A percentile compares a stretch with the other conserved stretches of the same genome.
Conservation (phyloP, 2,888 invertebrate genomes). For the Hyalella azteca region DNA sequence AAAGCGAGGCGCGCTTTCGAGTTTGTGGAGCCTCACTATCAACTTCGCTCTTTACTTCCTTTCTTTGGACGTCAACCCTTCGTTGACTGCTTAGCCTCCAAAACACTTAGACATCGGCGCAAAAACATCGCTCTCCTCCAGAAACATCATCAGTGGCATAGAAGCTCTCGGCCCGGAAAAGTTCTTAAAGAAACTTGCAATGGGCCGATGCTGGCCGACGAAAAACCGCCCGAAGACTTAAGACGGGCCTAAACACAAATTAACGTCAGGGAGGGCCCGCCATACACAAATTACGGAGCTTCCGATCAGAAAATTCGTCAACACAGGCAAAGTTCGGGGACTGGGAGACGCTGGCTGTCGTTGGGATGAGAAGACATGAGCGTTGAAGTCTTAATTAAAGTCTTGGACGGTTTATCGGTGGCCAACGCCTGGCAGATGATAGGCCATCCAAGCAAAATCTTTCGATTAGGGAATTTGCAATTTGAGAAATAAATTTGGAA, state of each 20-base stretch:
- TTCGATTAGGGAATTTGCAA: too few relatives aligned
- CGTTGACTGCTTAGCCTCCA: not conserved
- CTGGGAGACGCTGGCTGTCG: not conserved
- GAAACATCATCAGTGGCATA: slow-evolving; percentile 32
- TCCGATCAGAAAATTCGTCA: slow-evolving; percentile 29
- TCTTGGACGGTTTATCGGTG: too few relatives aligned
- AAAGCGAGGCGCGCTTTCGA: too few relatives aligned
- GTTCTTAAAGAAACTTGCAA: not conserved
- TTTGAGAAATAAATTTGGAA: too few relatives aligned
- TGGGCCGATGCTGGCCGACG: not conserved
- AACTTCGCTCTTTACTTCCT: not conserved
- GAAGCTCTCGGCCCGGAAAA: not conserved
- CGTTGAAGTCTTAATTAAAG: too few relatives aligned
- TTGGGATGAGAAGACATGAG: too few relatives aligned
- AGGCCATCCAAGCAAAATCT: too few relatives aligned
- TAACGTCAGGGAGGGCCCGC: slow-evolving; percentile 18
- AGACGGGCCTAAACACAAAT: slow-evolving; percentile 16
- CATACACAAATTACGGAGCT: slow-evolving; percentile 24
- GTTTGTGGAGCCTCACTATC: not conserved
- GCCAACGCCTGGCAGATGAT: too few relatives aligned
- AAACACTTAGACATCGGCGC: slow-evolving; percentile 8
- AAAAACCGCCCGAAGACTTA: not conserved
- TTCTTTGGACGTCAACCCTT: slow-evolving; percentile 14
- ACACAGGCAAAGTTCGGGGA: slow-evolving; percentile 1
- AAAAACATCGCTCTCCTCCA: slow-evolving; percentile 5